Conservation (phyloP, 2,888 invertebrate genomes). For the Sarcophaga variegata region DNA sequence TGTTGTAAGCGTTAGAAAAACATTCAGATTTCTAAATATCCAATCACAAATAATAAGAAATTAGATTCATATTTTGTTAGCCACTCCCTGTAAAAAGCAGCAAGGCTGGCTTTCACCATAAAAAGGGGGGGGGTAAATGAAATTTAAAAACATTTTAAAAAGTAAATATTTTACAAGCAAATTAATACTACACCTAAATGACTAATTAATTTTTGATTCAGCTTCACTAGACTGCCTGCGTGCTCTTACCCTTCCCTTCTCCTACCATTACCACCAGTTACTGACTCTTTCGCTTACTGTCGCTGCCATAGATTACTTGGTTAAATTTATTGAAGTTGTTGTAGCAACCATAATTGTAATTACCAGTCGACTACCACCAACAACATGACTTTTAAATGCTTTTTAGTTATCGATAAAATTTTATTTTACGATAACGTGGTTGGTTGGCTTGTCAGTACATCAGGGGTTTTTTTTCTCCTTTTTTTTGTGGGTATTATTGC, state of each 20-base stretch:
- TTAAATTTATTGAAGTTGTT: conserved; percentile 4
- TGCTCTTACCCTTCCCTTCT: not conserved
- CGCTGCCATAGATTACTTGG: not conserved
- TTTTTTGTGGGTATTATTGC: not conserved
- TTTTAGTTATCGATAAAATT: not conserved
- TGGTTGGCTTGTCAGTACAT: not conserved
- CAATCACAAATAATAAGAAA: too few species aligned
- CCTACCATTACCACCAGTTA: not conserved
- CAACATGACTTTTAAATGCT: not conserved
- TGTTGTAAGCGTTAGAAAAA: too few species aligned
- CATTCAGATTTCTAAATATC: too few species aligned
- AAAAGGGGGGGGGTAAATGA: not conserved
- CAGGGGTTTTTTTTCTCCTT: not conserved
- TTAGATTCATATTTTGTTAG: not conserved
- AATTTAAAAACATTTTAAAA: conserved; percentile 40
- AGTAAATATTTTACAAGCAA: conserved; percentile 46
- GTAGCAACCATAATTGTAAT: not conserved
- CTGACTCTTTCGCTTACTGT: not conserved
- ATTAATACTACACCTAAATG: conserved; percentile 48
- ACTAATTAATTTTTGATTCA: conserved; percentile 61
- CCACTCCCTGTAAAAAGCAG: not conserved
- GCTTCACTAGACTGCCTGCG: too few species aligned
- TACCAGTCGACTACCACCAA: not conserved
- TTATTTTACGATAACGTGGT: not conserved
- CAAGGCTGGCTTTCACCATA: too few species aligned